Conservation (phyloP, 2,888 invertebrate species). For the Lepidocyrtinus sp. region DNA sequence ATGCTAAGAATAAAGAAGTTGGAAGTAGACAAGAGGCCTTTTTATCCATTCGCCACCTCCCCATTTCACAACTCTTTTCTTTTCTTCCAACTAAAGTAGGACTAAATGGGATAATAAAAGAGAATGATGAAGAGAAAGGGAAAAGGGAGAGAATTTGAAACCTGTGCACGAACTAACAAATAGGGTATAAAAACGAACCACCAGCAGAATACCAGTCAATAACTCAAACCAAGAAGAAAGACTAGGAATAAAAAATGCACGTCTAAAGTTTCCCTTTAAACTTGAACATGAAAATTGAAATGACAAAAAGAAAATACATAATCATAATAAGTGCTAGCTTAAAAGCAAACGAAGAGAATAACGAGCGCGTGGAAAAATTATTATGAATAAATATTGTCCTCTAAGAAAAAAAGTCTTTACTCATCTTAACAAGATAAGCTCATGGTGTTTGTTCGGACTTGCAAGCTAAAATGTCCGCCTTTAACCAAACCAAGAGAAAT, state of each 20-base stretch:
- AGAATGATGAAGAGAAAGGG: conserved; percentile 4
- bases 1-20: conserved; percentile 1
- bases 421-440: not conserved
- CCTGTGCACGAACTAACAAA: conserved; percentile 51
- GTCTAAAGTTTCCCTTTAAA: not conserved
- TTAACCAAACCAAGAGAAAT: not conserved
- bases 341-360: conserved; percentile 10
- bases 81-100: conserved; percentile 18
- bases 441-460: conserved; percentile 1
- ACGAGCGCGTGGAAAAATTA: not conserved
- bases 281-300: conserved; percentile 3
- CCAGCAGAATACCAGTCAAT: conserved; percentile 44
- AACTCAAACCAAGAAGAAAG: conserved; percentile 46
- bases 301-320: not conserved
- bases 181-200: conserved; percentile 22
- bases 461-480: not conserved
- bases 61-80: conserved; percentile 18
- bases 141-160: conserved; percentile 41
- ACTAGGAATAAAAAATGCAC: conserved; percentile 31
- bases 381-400: not conserved
- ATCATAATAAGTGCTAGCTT: conserved; percentile 10
- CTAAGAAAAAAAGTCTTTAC: not conserved
- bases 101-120: conserved; percentile 37
- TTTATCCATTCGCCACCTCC: conserved; percentile 38
- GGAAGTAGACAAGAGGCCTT: conserved; percentile 26